These are phyloP conservation scores for Pachliopta kotzebuea DNA, from an alignment of 2,888 invertebrate species.

Conservation along the genomic window DNA sequence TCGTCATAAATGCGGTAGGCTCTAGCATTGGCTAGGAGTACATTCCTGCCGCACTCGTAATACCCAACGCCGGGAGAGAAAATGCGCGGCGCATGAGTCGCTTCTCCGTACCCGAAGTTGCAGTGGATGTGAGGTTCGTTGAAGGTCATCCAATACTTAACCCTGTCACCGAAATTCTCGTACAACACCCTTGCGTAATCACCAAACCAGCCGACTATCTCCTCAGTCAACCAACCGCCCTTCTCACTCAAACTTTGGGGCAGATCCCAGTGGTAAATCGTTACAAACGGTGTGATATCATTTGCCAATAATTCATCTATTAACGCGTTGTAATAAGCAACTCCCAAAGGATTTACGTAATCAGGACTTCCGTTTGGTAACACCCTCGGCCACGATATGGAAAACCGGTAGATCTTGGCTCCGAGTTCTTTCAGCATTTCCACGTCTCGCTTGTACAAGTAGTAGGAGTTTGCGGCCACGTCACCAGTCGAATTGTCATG, in stretches of 20 bases:
- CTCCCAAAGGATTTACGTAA: constrained; percentile 71
- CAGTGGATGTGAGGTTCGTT: constrained; percentile 81
- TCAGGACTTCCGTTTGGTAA: constrained; percentile 74
- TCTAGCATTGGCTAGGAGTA: constrained; percentile 78
- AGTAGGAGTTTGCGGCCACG: constrained; percentile 81
- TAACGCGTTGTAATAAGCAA: constrained; percentile 82
- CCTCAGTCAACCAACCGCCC: constrained; percentile 68
- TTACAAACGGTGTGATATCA: constrained; percentile 79
- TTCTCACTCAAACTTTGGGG: constrained; percentile 65
- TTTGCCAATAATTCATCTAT: constrained; percentile 79
- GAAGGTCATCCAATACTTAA: constrained; percentile 83
- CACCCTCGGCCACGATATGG: constrained; percentile 81
- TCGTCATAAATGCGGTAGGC: constrained; percentile 78
- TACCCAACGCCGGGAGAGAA: constrained; percentile 62
- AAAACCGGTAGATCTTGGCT: constrained; percentile 67
- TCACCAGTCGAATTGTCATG: constrained; percentile 69
- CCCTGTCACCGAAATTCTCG: constrained; percentile 67
- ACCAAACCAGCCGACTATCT: constrained; percentile 58
- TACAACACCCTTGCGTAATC: constrained; percentile 62
- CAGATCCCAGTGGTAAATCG: constrained; percentile 73
- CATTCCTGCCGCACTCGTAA: constrained; percentile 80
- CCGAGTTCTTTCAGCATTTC: constrained; percentile 49
- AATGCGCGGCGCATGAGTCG: constrained; percentile 42
- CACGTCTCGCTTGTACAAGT: constrained; percentile 73
- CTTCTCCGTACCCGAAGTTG: constrained; percentile 46